These are phyloP conservation scores for Agrotis clavis DNA, from an alignment of 2,888 invertebrate species.

Conservation along the genomic window DNA sequence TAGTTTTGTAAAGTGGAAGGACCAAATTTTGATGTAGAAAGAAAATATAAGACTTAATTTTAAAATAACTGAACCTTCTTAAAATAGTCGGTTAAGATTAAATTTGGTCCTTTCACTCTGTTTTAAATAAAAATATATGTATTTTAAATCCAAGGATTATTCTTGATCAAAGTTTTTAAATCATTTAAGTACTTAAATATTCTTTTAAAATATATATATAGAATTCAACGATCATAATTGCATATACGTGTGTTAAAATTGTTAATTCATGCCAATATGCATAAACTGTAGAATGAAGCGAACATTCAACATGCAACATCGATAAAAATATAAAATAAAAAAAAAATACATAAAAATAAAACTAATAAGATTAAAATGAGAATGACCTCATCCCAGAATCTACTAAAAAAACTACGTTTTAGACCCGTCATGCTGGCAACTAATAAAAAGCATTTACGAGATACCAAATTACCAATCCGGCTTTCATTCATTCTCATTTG, in stretches of 20 bases:
- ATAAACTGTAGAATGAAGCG: conserved; percentile 79
- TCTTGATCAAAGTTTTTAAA: conserved; percentile 46
- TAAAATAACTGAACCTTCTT: not conserved
- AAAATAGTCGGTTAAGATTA: not conserved
- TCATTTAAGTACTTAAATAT: conserved; percentile 50
- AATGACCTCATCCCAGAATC: conserved; percentile 82
- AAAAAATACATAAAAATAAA: conserved; percentile 73
- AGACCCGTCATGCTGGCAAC: conserved; percentile 72
- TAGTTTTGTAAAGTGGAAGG: conserved; percentile 25
- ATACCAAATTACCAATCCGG: conserved; percentile 51
- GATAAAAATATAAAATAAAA: conserved; percentile 76
- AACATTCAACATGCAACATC: conserved; percentile 89
- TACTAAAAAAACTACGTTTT: conserved; percentile 66
- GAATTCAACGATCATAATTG: conserved; percentile 57
- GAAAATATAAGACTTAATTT: no score
- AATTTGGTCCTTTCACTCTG: conserved; percentile 40
- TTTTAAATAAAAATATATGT: conserved; percentile 14
- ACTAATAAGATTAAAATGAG: conserved; percentile 85
- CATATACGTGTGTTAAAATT: conserved; percentile 58
- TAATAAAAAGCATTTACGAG: conserved; percentile 62
- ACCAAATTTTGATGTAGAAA: conserved; percentile 6
- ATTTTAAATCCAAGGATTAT: conserved; percentile 54
- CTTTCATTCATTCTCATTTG: conserved; percentile 86
- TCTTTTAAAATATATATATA: conserved; percentile 48
- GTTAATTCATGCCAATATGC: conserved; percentile 86